Evolutionary conservation across 2,113 vertebrate genomes (phyloP).

Genomic region (Actenoides lindsayi): DNA sequence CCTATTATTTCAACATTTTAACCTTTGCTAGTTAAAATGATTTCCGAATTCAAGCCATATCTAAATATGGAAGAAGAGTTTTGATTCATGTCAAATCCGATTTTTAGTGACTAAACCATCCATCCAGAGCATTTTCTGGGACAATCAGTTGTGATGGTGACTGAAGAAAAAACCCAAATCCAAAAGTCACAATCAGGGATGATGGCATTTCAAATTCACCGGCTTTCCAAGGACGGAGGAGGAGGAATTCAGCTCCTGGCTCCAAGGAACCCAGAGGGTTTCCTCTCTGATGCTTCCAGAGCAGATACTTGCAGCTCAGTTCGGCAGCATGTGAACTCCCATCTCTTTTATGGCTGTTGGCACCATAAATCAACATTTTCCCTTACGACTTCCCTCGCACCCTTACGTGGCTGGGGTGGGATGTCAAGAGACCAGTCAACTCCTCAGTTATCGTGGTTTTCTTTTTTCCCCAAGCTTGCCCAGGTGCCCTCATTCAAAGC

Average conservation of each 20-base stretch:
- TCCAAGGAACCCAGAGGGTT: rapidly evolving
- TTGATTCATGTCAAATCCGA: rapidly evolving
- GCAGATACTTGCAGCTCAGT: not conserved
- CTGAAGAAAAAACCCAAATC: not conserved
- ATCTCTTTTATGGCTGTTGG: not conserved
- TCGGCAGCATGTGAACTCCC: not conserved
- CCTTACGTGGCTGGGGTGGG: rapidly evolving
- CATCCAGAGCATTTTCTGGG: not conserved
- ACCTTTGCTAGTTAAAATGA: not conserved
- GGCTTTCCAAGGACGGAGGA: not conserved
- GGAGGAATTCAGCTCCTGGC: not conserved
- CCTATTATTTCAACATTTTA: not conserved
- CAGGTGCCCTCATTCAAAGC: rapidly evolving
- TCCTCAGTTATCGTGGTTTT: not conserved
- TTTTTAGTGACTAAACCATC: not conserved
- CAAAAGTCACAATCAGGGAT: rapidly evolving
- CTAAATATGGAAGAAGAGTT: not conserved
- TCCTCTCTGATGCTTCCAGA: not conserved
- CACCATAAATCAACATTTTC: not conserved
- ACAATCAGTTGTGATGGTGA: rapidly evolving
- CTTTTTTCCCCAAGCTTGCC: rapidly evolving
- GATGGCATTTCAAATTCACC: rapidly evolving
- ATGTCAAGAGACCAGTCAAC: not conserved
- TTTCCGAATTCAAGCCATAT: not conserved
- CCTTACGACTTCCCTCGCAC: not conserved